Base-by-base conservation (phyloP, 2,113 vertebrate genomes). In the Eurypyga helias region DNA sequence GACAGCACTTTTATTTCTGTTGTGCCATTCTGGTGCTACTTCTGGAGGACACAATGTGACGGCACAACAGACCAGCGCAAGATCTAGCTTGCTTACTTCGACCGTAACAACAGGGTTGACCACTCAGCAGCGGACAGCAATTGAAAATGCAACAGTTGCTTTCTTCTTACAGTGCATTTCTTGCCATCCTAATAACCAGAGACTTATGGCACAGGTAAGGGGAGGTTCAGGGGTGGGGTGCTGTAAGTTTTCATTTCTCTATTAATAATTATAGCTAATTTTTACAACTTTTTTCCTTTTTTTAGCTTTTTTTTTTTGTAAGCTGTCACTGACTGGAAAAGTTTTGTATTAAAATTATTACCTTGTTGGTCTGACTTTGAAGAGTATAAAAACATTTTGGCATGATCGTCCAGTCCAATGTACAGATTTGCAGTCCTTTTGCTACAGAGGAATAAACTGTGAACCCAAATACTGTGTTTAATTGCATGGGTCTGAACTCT, bases 131-230 rank as follows among this genome's bases (percentile, higher is more conserved):
- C 98, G 99, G 80, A 99, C 99, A 6, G 99, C 99, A 70, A 98
- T 99, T 94, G 99, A 99, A 98, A 99, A 99, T 85, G 99, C 99
- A 85, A 99, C 99, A 0, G 99, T 99, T 93, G 99, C 99, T 49
- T 99, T 99, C 97, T 99, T 99, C 91, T 97, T 99, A 14, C 99
- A 99, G 91, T 99, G 99, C 71, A 99, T 99, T 96, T 99, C 99
- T 93, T 99, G 99, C 94, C 99, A 99, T 97, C 99, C 99, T 49
- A 99, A 98, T 98, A 99, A 99, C 97, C 99, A 99, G 98, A 99
- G 99, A 72, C 98, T 99, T 89, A 99, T 99, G 99, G 99, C 99
- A 84, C 99, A 99, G 99, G 99, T 99, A 90, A 96, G 83, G n/a
- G n/a, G n/a, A n/a, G n/a, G n/a, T n/a, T n/a, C n/a, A 77, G 31